These are phyloP conservation scores for Helicoverpa armigera DNA, from an alignment of 1,140 invertebrate species.

Conservation along the genomic window DNA sequence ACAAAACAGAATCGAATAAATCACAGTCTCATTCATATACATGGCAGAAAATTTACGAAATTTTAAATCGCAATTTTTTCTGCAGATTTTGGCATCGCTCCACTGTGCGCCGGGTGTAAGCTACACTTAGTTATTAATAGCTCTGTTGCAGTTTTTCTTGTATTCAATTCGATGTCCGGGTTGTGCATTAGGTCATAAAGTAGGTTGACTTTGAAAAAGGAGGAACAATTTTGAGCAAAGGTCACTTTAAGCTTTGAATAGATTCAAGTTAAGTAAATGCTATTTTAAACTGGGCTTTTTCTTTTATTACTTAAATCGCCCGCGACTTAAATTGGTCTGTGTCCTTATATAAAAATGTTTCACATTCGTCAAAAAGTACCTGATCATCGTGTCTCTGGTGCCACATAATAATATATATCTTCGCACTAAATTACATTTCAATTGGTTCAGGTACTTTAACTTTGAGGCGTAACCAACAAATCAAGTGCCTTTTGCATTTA, in stretches of 20 bases:
- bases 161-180: conserved; percentile 24
- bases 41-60: background rate
- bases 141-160: conserved; percentile 25
- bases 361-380: no score
- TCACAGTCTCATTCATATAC: background rate
- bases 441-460: no score
- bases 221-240: background rate
- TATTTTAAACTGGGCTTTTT: no score
- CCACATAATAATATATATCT: no score
- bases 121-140: conserved; percentile 30
- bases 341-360: no score
- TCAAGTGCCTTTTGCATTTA: no score
- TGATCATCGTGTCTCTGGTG: no score
- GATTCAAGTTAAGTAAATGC: no score
- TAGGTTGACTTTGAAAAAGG: background rate
- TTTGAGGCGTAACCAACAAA: no score
- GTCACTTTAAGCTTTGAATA: background rate
- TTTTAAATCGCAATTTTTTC: conserved; percentile 28
- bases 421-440: no score
- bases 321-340: no score
- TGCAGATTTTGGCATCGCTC: conserved; percentile 28
- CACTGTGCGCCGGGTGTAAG: conserved; percentile 34
- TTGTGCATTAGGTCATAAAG: background rate
- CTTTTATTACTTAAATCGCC: no score
- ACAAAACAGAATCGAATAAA: background rate